Percentiles rank a stretch among this genome's conserved stretches.
These are phyloP conservation scores for Symphodus melops DNA, from an alignment of 2,113 vertebrate genomes.

Conservation along the genomic window DNA sequence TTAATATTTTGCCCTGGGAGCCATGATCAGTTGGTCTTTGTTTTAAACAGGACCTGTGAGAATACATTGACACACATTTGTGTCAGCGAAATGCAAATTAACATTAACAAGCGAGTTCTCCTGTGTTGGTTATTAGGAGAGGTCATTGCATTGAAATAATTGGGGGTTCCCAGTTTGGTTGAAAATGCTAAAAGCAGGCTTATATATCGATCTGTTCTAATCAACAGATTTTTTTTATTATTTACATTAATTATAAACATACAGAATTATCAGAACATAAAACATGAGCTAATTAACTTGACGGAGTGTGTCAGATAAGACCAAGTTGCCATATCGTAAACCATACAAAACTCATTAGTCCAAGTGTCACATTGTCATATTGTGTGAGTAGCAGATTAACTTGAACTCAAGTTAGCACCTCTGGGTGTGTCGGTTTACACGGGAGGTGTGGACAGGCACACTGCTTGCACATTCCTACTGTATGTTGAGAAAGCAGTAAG, in stretches of 20 bases:
- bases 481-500: too few relatives aligned
- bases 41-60: slow-evolving; percentile 47
- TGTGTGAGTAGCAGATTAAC: too few relatives aligned
- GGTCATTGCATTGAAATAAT: slow-evolving; percentile 70
- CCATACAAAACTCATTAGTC: too few relatives aligned
- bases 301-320: too few relatives aligned
- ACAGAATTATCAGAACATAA: too few relatives aligned
- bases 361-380: too few relatives aligned
- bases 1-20: slow-evolving; percentile 38
- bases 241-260: neutral
- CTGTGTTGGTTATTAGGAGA: slow-evolving; percentile 62
- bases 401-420: too few relatives aligned
- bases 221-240: slow-evolving; percentile 68
- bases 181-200: slow-evolving; percentile 68
- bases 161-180: slow-evolving; percentile 60
- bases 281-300: too few relatives aligned
- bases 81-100: slow-evolving; percentile 63
- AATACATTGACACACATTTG: slow-evolving; percentile 40
- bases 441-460: too few relatives aligned
- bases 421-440: too few relatives aligned
- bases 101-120: slow-evolving; percentile 56
- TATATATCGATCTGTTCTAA: slow-evolving; percentile 76
- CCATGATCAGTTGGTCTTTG: slow-evolving; percentile 31
- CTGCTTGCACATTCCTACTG: too few relatives aligned
- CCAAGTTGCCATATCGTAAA: too few relatives aligned